Evolutionary conservation across 2,797 vertebrate genomes (phyloP), one percentile per base, ranked within the genome.

Genomic region (Sciaenops ocellatus): DNA sequence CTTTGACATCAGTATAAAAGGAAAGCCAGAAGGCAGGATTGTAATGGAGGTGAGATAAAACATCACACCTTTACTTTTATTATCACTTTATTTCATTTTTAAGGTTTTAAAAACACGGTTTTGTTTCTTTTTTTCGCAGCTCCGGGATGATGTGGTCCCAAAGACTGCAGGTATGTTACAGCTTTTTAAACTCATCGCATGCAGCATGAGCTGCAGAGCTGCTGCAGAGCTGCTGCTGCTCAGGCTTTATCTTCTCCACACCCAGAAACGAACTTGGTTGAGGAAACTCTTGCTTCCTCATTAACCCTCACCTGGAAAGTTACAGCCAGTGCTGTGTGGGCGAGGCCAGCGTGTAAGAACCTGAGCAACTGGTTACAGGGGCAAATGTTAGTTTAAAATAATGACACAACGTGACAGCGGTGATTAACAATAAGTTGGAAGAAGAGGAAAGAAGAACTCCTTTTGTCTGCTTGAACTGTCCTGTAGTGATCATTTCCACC

Each of bases 141-240:
- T 99, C 4, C 95, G 94, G 24, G 85, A 92, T 57, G 97, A 99
- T 72, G 96, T 96, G 55, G 97, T 98, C 22, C 98, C 98, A 60
- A 97, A 93, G 93, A 99, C 97, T 74, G 96, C 83, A 69, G 95
- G 90, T 92, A 73, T 47, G 87, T 85, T 2, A 2, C 3, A 46
- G 8, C 46, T 59, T n/a, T 1, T 1, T 3, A 12, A 47, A 22
- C 9, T 20, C 6, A 30, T 6, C 38, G 46, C 18, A 74, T 0
- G 16, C 51, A 55, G 30, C 22, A 16, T 18, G 3, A 57, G 18
- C 34, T 0, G 3, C 67, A 26, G 12, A 52, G 69, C 17, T 17
- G 42, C 24, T n/a, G 34, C 26, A 3, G 26, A 3, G 26, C 26
- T 28, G 26, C 30, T 30, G 41, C 72, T 41, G 61, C 76, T 50